Base-by-base conservation (phyloP, 2,888 invertebrate species). In the Cremastobaeus sp. region DNA sequence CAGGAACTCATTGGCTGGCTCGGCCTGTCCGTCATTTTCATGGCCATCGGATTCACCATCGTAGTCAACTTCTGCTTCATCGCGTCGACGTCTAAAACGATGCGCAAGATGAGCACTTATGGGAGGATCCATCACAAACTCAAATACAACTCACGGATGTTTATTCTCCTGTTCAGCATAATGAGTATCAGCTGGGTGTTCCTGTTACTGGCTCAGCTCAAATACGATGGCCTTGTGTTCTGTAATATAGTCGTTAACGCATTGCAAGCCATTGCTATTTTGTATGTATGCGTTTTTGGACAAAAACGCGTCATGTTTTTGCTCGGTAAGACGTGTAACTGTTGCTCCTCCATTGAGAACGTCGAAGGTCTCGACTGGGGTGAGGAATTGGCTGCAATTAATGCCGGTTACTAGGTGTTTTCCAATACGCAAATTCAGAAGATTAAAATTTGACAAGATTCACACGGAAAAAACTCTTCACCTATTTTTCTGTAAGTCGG, bases 371-470 rank as follows among this genome's bases (percentile, higher is more conserved):
- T 91, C n/a, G 95, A 95, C 82, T 95, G 95, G 95, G 95, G 95
- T 0, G 95, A 95, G 82, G 95, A 96, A 88, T 92, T 95, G 93
- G 93, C 94, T 54, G 94, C 95, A 74, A 95, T 95, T 92, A 95
- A 95, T 82, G 92, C 93, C 11, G 91, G 91, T 48, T 90, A 90
- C 81, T 89, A 55, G 18, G 28, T 14, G 15, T 4, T 39, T 11
- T 3, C n/a, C 18, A 6, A 80, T 81, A 21, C 11, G 8, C 30
- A n/a, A 8, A n/a, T n/a, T n/a, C n/a, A n/a, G n/a, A n/a, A n/a
- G n/a, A n/a, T n/a, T n/a, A n/a, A n/a, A n/a, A n/a, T n/a, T n/a
- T n/a, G n/a, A n/a, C n/a, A n/a, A n/a, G n/a, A n/a, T n/a, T n/a
- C n/a, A n/a, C n/a, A n/a, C n/a, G n/a, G n/a, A n/a, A n/a, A n/a